Conservation (phyloP, 2,113 vertebrate genomes). For the pig (Sus scrofa) region DNA sequence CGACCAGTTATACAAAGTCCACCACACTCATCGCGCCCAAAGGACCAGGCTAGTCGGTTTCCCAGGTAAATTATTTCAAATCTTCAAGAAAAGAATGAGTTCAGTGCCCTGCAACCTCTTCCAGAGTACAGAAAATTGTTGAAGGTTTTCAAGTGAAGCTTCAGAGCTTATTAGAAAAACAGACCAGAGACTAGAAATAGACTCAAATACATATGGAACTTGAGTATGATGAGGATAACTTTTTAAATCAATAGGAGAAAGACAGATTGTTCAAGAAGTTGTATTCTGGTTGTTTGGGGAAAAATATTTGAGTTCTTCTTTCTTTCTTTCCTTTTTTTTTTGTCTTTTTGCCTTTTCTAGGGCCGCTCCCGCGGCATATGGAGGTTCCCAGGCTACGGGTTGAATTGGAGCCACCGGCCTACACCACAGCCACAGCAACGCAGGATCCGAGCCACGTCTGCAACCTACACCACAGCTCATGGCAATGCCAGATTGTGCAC, state of each 20-base stretch:
- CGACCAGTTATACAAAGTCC: accelerated
- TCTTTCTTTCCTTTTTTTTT: too few relatives aligned
- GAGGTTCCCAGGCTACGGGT: too few relatives aligned
- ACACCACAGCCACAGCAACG: too few relatives aligned
- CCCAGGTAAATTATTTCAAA: background rate
- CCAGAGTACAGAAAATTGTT: background rate
- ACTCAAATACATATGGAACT: background rate
- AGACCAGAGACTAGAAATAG: background rate
- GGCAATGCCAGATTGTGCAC: too few relatives aligned
- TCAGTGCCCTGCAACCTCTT: background rate
- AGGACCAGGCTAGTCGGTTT: background rate
- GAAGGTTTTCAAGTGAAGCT: background rate
- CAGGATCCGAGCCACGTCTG: too few relatives aligned
- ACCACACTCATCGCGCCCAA: accelerated
- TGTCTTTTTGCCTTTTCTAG: too few relatives aligned
- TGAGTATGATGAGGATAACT: background rate
- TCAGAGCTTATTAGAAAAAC: too few relatives aligned
- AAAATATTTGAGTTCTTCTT: background rate
- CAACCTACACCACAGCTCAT: too few relatives aligned
- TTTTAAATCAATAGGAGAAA: background rate
- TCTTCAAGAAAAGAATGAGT: background rate
- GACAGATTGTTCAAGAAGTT: background rate
- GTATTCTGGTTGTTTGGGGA: background rate
- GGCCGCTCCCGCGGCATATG: too few relatives aligned
- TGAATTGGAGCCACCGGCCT: too few relatives aligned